Evolutionary conservation across 1,140 invertebrate genomes (phyloP).

Genomic region (Heliconius hermathena): DNA sequence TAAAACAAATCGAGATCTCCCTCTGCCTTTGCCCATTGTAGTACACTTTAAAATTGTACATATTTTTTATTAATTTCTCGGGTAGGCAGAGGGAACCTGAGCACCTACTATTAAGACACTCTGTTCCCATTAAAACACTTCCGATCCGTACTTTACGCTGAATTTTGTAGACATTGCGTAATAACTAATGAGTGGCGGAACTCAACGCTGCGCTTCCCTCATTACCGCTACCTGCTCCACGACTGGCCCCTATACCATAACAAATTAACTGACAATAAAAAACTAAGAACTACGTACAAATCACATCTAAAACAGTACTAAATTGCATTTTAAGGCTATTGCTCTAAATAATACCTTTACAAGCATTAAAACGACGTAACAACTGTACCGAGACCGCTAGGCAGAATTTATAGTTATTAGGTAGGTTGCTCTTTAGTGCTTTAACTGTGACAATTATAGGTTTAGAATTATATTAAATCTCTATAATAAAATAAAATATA

Average conservation of each 20-base stretch:
- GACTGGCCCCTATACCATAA: not conserved
- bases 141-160: too few species aligned
- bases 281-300: not conserved
- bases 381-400: slow-evolving; percentile 39
- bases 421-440: slow-evolving; percentile 26
- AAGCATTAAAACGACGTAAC: slow-evolving; percentile 52
- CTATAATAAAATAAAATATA: not conserved
- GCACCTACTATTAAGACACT: too few species aligned
- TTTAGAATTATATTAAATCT: not conserved
- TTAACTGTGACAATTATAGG: slow-evolving; percentile 12
- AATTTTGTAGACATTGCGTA: too few species aligned
- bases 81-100: too few species aligned
- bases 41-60: too few species aligned
- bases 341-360: slow-evolving; percentile 58
- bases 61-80: too few species aligned
- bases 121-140: too few species aligned
- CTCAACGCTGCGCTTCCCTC: too few species aligned
- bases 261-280: not conserved
- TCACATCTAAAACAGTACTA: slow-evolving; percentile 22
- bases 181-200: too few species aligned
- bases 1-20: too few species aligned
- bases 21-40: too few species aligned
- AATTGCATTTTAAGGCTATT: slow-evolving; percentile 38
- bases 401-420: slow-evolving; percentile 46
- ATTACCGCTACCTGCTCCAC: too few species aligned